phyloP scores from a whole-genome alignment of 2,113 vertebrate species.

The Chaenocephalus aceratus region DNA sequence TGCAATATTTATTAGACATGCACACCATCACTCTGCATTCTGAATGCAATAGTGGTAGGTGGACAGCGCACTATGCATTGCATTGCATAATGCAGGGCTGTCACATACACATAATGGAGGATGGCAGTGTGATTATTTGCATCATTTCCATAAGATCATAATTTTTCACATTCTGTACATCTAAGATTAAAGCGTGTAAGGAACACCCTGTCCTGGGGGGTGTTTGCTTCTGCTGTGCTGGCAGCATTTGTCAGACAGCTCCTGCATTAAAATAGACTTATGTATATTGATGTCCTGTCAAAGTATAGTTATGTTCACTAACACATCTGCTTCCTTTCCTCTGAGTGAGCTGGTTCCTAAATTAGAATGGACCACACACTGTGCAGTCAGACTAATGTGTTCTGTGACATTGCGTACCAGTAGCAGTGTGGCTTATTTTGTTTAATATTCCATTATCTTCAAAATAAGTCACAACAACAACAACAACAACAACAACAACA shows the following conservation, averaged over 20 bases:
- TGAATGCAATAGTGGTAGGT: constrained; percentile 58
- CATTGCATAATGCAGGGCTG: constrained; percentile 58
- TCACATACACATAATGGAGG: constrained; percentile 64
- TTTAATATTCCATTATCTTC: neutral
- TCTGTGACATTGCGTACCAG: neutral
- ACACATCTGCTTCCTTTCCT: constrained; percentile 50
- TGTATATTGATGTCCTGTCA: constrained; percentile 74
- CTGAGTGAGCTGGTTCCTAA: constrained; percentile 33
- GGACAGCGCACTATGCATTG: constrained; percentile 56
- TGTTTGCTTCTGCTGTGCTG: constrained; percentile 66
- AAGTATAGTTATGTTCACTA: constrained; percentile 70
- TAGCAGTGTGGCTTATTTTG: neutral
- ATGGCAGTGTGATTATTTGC: constrained; percentile 69
- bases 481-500: neutral
- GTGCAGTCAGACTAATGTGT: constrained; percentile 22
- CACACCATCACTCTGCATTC: constrained; percentile 67
- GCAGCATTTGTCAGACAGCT: constrained; percentile 61
- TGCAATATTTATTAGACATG: constrained; percentile 77
- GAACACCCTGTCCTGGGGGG: constrained; percentile 44
- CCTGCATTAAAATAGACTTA: constrained; percentile 72
- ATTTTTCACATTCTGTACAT: constrained; percentile 69
- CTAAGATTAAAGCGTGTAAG: constrained; percentile 63
- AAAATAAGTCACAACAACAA: neutral
- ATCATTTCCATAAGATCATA: constrained; percentile 73
- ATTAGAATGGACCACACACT: constrained; percentile 17